Evolutionary conservation across 2,797 vertebrate genomes (phyloP).

Genomic region (Sebastes miniatus): DNA sequence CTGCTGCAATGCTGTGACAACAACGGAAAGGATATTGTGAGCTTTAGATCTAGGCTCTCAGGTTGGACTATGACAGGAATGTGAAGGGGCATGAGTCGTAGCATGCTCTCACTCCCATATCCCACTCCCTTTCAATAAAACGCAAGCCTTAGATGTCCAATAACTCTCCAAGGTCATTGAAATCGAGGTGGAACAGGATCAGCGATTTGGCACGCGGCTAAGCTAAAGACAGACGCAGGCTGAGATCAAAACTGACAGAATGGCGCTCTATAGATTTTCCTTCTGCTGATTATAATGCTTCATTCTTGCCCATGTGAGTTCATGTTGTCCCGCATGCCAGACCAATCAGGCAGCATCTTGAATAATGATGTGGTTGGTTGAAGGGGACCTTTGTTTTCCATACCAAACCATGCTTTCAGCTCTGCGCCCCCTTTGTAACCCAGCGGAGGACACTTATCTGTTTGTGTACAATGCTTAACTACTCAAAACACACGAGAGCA

Average conservation of each 20-base stretch:
- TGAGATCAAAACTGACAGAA: slow-evolving; percentile 13
- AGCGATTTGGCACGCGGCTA: not conserved
- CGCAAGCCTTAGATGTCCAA: slow-evolving; percentile 28
- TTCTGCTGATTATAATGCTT: slow-evolving; percentile 22
- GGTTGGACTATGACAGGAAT: slow-evolving; percentile 80
- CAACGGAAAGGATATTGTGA: slow-evolving; percentile 60
- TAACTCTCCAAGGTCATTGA: slow-evolving; percentile 50
- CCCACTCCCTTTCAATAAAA: slow-evolving; percentile 55
- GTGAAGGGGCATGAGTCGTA: slow-evolving; percentile 65
- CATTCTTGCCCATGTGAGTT: slow-evolving; percentile 39
- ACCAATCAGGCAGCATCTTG: slow-evolving; percentile 62
- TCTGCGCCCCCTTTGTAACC: slow-evolving; percentile 50
- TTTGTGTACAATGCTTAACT: slow-evolving; percentile 70
- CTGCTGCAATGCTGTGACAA: slow-evolving; percentile 31
- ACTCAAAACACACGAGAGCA: slow-evolving; percentile 59
- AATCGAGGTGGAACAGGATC: slow-evolving; percentile 30
- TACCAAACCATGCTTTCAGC: slow-evolving; percentile 50
- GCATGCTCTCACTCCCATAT: slow-evolving; percentile 60
- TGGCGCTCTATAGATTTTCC: not conserved
- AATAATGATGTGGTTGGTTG: slow-evolving; percentile 58
- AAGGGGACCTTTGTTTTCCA: slow-evolving; percentile 66
- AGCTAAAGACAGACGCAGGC: not conserved
- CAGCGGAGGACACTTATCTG: slow-evolving; percentile 62
- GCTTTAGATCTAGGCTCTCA: slow-evolving; percentile 55
- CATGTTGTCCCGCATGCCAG: slow-evolving; percentile 36